Base-by-base conservation (phyloP, 2,888 invertebrate species). In the Heliconius erato region DNA sequence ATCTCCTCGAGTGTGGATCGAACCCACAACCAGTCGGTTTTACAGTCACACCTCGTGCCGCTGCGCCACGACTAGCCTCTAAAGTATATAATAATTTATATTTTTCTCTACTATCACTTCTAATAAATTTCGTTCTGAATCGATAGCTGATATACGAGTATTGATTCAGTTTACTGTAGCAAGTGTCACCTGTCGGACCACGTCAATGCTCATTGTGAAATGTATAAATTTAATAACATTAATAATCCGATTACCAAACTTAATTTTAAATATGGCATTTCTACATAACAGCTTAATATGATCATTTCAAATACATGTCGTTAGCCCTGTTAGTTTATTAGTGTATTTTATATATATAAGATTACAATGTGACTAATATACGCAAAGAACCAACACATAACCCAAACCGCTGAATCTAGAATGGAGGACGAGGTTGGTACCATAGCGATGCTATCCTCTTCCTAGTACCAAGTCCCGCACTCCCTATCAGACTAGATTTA, bases 181-280 rank as follows among this genome's bases (percentile, higher is more conserved):
- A 82, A 81, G 80, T 79, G 65, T 85, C 82, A 82, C 78, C 82
- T 84, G 85, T 86, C 86, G 81, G 84, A 77, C 67, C 82, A 77
- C 79, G 84, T 86, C 86, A 84, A 82, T 83, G 83, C 83, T 83
- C 82, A 80, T 72, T 72, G 44, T 72, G 71, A 72, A 83, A 83
- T 82, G 83, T 83, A 84, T 84, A 82, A 81, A 80, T 83, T 85
- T 85, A 85, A 84, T 85, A 84, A 86, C 83, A 84, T 83, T 80
- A 59, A 69, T 86, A 84, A 86, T 86, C 85, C 82, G 85, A 86
- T 86, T 86, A 84, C 79, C 35, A 65, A 80, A 83, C 80, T 82
- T 83, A 80, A 82, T 82, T 80, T 82, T 82, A 82, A 82, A 82
- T 77, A 81, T 82, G 74, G 80, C 77, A 79, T 26, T 72, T 81